These are phyloP conservation scores for Peromyscus leucopus DNA, from an alignment of 2,113 vertebrate species.

Conservation along the genomic window DNA sequence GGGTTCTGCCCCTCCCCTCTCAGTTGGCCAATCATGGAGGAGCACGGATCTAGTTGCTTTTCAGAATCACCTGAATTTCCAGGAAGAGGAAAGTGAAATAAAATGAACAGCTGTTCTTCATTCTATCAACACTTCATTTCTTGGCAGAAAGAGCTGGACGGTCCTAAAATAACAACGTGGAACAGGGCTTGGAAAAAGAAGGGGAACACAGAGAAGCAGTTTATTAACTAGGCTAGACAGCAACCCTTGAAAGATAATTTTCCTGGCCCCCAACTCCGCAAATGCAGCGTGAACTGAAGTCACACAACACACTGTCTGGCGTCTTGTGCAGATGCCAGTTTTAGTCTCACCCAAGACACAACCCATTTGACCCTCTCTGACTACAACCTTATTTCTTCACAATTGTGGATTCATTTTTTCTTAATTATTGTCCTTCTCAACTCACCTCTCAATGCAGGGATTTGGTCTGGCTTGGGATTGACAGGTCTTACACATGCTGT, in stretches of 20 bases:
- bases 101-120: background rate
- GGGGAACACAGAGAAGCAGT: accelerated
- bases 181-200: background rate
- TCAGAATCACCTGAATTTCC: background rate
- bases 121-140: background rate
- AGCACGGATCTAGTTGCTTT: background rate
- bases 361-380: background rate
- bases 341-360: background rate
- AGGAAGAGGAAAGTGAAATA: background rate
- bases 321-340: background rate
- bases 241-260: background rate
- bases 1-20: background rate
- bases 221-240: too few relatives aligned
- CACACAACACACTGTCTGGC: too few relatives aligned
- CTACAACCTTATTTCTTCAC: background rate
- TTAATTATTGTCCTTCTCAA: background rate
- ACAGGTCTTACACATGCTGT: background rate
- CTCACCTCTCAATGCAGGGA: too few relatives aligned
- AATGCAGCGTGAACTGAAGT: background rate
- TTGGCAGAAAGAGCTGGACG: background rate
- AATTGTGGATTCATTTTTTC: background rate
- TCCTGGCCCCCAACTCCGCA: background rate
- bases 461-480: background rate
- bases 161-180: background rate
- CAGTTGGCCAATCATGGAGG: background rate